Base-by-base conservation (phyloP, 2,113 vertebrate genomes). In the Trogon melanurus region DNA sequence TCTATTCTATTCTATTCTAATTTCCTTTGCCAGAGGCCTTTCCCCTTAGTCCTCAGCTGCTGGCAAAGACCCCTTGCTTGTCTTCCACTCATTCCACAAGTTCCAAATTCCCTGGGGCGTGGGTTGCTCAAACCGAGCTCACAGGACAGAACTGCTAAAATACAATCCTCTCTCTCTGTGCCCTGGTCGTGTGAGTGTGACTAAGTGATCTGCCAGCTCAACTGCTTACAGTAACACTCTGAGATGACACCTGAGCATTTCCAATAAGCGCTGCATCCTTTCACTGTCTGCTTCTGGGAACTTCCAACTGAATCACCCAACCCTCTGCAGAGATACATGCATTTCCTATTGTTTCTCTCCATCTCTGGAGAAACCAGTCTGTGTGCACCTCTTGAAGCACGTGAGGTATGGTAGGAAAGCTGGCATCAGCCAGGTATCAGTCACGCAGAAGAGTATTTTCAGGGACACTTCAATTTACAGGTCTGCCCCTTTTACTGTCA, bases 231-330 rank as follows among this genome's bases (percentile, higher is more conserved):
- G 34, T 58, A 10, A 2, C 5, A 0, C 13, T 85, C 67, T 32
- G 78, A 95, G 95, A 84, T 67, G 65, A 93, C 91, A 93, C 94
- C 93, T 95, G 91, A 48, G 38, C 32, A 22, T 67, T 93, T 95
- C 91, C 89, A 92, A 89, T 95, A 92, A 96, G 34, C 0, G 3
- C 62, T 83, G 30, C 29, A 85, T 83, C 92, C 79, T 88, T 85
- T 85, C 79, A 58, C 62, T 75, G 85, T 34, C 79, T 80, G 54
- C 60, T 91, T 75, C 83, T 92, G 79, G 86, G 91, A 95, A 93
- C 73, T 75, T 51, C 73, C 48, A 41, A 30, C 26, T 95, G 94
- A 95, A 91, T 95, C 94, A 93, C 71, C 26, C 84, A 78, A 11
- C 13, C 16, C 56, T 81, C 57, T 69, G 45, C 57, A 91, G 79